Evolutionary conservation across 2,113 vertebrate species (phyloP).

Genomic region (Argyrosomus japonicus): DNA sequence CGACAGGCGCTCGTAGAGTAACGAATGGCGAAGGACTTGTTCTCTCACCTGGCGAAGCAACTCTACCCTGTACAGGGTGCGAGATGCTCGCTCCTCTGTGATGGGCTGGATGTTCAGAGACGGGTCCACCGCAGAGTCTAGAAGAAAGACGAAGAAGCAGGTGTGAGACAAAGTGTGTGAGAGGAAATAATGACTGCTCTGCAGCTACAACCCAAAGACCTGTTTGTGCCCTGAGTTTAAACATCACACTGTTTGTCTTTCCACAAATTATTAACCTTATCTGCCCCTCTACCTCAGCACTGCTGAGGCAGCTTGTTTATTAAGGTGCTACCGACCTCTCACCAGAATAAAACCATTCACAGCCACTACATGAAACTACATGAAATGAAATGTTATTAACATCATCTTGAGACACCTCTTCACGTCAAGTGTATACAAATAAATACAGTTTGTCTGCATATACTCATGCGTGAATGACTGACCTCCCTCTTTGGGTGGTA

Average conservation of each 20-base stretch:
- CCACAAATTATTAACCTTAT: conserved; percentile 73
- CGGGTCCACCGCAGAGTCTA: conserved; percentile 90
- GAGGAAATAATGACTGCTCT: conserved; percentile 7
- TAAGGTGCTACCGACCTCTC: conserved; percentile 22
- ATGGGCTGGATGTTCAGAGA: conserved; percentile 96
- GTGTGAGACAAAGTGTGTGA: conserved; percentile 1
- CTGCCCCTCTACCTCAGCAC: conserved; percentile 17
- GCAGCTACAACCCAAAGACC: conserved; percentile 16
- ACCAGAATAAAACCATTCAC: conserved; percentile 15
- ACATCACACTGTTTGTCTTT: conserved; percentile 60
- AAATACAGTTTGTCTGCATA: neutral
- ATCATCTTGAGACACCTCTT: neutral
- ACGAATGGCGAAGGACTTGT: conserved; percentile 93
- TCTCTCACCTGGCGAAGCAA: conserved; percentile 96
- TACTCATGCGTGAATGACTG: conserved; percentile 33
- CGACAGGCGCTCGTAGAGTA: conserved; percentile 90
- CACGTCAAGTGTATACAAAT: neutral
- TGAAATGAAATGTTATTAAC: no score
- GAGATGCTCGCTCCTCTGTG: conserved; percentile 97
- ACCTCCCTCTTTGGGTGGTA: conserved; percentile 95
- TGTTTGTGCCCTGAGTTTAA: conserved; percentile 35
- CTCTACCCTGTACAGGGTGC: conserved; percentile 96
- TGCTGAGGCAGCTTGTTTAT: conserved; percentile 50
- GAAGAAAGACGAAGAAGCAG: conserved; percentile 28
- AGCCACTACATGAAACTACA: neutral